Base-by-base conservation (phyloP, 2,888 invertebrate species). In the Pinctada fucata region DNA sequence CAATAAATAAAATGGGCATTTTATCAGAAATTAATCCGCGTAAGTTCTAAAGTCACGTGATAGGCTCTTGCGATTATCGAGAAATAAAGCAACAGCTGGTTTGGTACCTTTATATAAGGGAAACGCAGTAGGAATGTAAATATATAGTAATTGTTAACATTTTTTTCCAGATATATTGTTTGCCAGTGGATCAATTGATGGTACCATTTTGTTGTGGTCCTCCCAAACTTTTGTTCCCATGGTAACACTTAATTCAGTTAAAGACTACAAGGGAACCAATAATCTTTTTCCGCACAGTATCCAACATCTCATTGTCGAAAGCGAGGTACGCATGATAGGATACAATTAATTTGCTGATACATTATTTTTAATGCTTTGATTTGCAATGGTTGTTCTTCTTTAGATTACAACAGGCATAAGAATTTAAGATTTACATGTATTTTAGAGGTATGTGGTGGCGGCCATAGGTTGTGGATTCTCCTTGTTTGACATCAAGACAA, bases 111-210 rank as follows among this genome's bases (percentile, higher is more conserved):
- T n/a, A n/a, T n/a, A n/a, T n/a, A n/a, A n/a, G n/a, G n/a, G n/a
- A n/a, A n/a, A n/a, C n/a, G n/a, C n/a, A n/a, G n/a, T n/a, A n/a
- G n/a, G n/a, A n/a, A n/a, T n/a, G n/a, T n/a, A n/a, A n/a, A n/a
- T n/a, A n/a, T 31, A 31, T 31, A 31, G 13, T 48, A 45, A 67
- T 45, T n/a, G 0, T n/a, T 47, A 10, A n/a, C 69, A 49, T 13
- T 73, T 52, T 71, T 3, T 77, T 80, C 6, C 78, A 90, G 90
- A 86, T 72, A 85, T 84, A 3, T 79, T 81, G 13, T 90, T 90
- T 88, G 90, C 89, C 16, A 90, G 90, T 85, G 91, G 90, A 2
- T 90, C 90, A 13, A 83, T 91, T 49, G 91, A 91, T 87, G 91
- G 91, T 10, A 88, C 88, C 4, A 88, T 91, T 16, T 84, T 87